A percentile compares a stretch with the other conserved stretches of the same genome.
Conservation (phyloP, 2,113 vertebrate species). For the Ibidorhyncha struthersii region DNA sequence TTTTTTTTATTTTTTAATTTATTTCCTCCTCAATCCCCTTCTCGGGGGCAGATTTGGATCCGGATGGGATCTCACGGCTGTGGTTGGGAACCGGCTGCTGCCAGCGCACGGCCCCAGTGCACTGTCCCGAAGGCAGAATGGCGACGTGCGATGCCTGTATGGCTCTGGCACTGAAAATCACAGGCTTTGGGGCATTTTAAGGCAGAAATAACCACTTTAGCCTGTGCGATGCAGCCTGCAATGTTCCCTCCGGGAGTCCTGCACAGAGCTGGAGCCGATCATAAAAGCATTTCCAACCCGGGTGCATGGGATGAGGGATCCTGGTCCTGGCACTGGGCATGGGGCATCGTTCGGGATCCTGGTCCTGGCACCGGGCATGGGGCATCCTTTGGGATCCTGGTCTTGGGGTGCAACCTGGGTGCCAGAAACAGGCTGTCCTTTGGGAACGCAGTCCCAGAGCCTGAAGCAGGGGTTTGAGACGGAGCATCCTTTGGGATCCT, state of each 20-base stretch:
- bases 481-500: no score
- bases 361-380: no score
- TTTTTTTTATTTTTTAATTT: rapidly evolving
- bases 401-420: background rate
- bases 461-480: no score
- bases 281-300: rapidly evolving
- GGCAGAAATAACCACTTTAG: background rate
- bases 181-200: background rate
- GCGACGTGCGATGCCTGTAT: rapidly evolving
- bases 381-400: no score
- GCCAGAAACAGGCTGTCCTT: background rate
- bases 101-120: rapidly evolving
- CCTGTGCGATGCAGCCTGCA: rapidly evolving
- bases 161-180: background rate
- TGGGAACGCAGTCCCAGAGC: background rate
- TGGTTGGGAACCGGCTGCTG: background rate
- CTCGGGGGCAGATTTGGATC: background rate
- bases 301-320: background rate
- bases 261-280: background rate
- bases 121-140: rapidly evolving
- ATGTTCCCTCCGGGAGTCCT: background rate
- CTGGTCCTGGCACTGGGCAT: background rate
- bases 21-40: background rate
- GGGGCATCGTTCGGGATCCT: no score
- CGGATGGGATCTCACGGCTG: rapidly evolving